phyloP scores from a whole-genome alignment of 1,140 invertebrate genomes.

The Eriosoma lanigerum region DNA sequence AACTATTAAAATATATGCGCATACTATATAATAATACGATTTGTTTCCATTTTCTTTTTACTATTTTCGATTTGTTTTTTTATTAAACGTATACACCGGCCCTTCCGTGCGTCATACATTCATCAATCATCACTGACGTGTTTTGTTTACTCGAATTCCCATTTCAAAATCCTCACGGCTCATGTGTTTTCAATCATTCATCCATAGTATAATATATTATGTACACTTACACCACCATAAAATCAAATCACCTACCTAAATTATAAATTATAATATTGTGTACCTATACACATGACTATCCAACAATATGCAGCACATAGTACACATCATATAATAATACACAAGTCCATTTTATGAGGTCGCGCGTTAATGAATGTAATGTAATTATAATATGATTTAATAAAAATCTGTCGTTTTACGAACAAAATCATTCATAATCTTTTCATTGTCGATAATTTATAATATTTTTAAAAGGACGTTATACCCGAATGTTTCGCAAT shows the following conservation, averaged over 20 bases:
- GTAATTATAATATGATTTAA: too few relatives aligned
- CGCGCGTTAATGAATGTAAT: background rate
- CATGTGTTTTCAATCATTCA: background rate
- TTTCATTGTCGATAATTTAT: too few relatives aligned
- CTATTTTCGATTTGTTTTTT: background rate
- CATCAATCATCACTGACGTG: background rate
- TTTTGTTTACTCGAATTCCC: background rate
- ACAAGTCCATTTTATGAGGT: too few relatives aligned
- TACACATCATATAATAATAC: too few relatives aligned
- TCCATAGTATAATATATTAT: background rate
- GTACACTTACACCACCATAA: too few relatives aligned
- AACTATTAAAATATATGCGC: background rate
- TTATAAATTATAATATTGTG: background rate
- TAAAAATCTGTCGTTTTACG: too few relatives aligned
- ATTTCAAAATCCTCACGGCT: background rate
- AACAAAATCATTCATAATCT: too few relatives aligned
- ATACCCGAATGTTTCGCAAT: too few relatives aligned
- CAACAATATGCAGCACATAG: too few relatives aligned
- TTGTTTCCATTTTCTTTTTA: background rate
- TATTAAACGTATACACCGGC: too few relatives aligned
- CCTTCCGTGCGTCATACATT: background rate
- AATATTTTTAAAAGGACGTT: too few relatives aligned
- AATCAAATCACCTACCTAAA: background rate
- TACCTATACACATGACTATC: too few relatives aligned
- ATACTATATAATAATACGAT: background rate